Base-by-base conservation (phyloP, 1,140 invertebrate species). In the Sitobion miscanthi region DNA sequence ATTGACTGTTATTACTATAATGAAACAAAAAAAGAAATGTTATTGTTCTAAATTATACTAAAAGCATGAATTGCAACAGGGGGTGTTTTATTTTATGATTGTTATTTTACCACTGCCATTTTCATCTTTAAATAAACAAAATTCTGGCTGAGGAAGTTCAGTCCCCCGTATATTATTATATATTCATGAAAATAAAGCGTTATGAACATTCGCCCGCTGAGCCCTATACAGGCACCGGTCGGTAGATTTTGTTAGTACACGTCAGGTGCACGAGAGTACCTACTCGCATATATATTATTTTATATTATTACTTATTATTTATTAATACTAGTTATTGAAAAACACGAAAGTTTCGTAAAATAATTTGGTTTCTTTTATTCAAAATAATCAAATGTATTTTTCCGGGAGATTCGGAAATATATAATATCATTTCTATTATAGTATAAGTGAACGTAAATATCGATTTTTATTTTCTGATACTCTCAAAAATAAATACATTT, bases 131-230 rank as follows among this genome's bases (percentile, higher is more conserved):
- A 89, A 89, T 57, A 89, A 89, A 89, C 88, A 35, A 89, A 89
- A 38, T 25, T 89, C 52, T 23, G n/a, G 38, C 52, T 89, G 14
- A 52, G n/a, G 47, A 89, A 14, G 20, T 54, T 87, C 1, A n/a
- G 86, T n/a, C 49, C 1, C 20, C 35, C 49, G 35, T 57, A 89
- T 69, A 49, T 49, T 91, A 91, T 91, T 92, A 92, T 49, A 92
- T 92, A 92, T 92, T 92, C 77, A 92, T 92, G 77, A 92, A 92
- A 92, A 82, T 92, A 85, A 49, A 83, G 45, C 69, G 21, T 92
- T 82, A 82, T 82, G 91, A 92, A 52, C 47, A 92, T n/a, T 92
- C 77, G 11, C 47, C 77, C 83, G 69, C 77, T 85, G 45, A 52
- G 62, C 47, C 83, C 77, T 92, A 42, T 57, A 89, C 88, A 52